Conservation (phyloP, 2,888 invertebrate genomes). For the Netelia melanura region DNA sequence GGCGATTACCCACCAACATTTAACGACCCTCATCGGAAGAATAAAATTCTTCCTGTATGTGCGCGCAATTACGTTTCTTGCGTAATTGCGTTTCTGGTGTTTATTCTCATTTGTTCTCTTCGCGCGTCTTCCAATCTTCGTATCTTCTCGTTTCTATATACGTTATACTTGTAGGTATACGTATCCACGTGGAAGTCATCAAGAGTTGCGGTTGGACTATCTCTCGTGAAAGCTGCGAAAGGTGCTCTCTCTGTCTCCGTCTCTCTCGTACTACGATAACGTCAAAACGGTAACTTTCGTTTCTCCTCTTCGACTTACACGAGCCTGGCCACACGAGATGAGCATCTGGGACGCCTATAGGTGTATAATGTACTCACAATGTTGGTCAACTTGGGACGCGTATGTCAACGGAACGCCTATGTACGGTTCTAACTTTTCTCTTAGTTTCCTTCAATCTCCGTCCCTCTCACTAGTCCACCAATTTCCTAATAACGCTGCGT, state of each 20-base stretch:
- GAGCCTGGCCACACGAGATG: not conserved
- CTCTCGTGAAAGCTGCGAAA: conserved; percentile 56
- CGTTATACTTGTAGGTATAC: not conserved
- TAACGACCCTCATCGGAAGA: not conserved
- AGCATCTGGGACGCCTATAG: not conserved
- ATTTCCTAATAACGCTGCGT: conserved; percentile 18
- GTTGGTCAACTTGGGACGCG: conserved; percentile 1
- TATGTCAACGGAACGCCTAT: not conserved
- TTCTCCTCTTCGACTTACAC: conserved; percentile 45
- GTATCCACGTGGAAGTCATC: conserved; percentile 61
- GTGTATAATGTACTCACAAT: not conserved
- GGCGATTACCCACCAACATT: not conserved
- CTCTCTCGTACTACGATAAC: conserved; percentile 18
- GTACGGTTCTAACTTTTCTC: not conserved
- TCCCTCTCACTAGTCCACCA: not conserved
- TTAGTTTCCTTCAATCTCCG: not conserved
- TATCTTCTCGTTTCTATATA: conserved; percentile 1
- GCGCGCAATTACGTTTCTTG: conserved; percentile 70
- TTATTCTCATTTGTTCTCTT: conserved; percentile 49
- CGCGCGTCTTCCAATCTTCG: conserved; percentile 3
- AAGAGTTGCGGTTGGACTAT: conserved; percentile 61
- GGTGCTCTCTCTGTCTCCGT: not conserved
- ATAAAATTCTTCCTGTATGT: conserved; percentile 67
- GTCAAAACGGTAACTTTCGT: conserved; percentile 61
- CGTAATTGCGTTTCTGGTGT: conserved; percentile 33